Percentiles rank a stretch among this genome's conserved stretches.
Conservation (phyloP, 2,888 invertebrate genomes). For the Phoenoteleia sp. region DNA sequence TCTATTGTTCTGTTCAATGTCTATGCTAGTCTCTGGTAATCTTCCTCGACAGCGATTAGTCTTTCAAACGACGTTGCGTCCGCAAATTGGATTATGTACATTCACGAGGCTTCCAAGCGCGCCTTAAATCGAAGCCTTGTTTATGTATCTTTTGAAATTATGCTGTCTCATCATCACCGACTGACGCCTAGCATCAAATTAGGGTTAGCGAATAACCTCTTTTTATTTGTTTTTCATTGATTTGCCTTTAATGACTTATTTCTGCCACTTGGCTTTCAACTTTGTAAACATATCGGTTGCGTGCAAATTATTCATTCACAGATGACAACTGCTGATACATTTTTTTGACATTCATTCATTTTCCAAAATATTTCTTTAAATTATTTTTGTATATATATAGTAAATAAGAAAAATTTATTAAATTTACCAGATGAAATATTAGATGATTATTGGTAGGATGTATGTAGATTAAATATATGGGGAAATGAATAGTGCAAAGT, state of each 20-base stretch:
- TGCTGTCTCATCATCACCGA: slow-evolving; percentile 70
- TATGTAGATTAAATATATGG: too few relatives aligned
- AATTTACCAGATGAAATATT: too few relatives aligned
- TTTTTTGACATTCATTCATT: too few relatives aligned
- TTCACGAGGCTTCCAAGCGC: slow-evolving; percentile 73
- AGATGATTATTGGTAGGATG: too few relatives aligned
- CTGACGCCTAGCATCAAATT: slow-evolving; percentile 67
- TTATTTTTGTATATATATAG: too few relatives aligned
- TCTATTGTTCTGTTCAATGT: slow-evolving; percentile 72
- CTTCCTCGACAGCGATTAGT: slow-evolving; percentile 73
- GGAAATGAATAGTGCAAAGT: too few relatives aligned
- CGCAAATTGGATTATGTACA: slow-evolving; percentile 73
- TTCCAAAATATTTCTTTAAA: too few relatives aligned
- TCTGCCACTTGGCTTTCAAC: slow-evolving; percentile 36
- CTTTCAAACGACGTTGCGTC: slow-evolving; percentile 72
- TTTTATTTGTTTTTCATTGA: slow-evolving; percentile 60
- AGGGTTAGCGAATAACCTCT: slow-evolving; percentile 68
- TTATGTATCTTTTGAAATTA: slow-evolving; percentile 70
- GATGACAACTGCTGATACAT: slow-evolving; percentile 28
- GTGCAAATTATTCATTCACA: slow-evolving; percentile 48
- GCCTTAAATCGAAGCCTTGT: slow-evolving; percentile 72
- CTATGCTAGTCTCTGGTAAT: slow-evolving; percentile 69
- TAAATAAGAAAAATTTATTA: too few relatives aligned
- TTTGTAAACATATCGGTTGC: slow-evolving; percentile 43
- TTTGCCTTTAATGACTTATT: slow-evolving; percentile 56